Base-by-base conservation (phyloP, 1,140 invertebrate genomes). In the Pseudomyrmex gracilis region DNA sequence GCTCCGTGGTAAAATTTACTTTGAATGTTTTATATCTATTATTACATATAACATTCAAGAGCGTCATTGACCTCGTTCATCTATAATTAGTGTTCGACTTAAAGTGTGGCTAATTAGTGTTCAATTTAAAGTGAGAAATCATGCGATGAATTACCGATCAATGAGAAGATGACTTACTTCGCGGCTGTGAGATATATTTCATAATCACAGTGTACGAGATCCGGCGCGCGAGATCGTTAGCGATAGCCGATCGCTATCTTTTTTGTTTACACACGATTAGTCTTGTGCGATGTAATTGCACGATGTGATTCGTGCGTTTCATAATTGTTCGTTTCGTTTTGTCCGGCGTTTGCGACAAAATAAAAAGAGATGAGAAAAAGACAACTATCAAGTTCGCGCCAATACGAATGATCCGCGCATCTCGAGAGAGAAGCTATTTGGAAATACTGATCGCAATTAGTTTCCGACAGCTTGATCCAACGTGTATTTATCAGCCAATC, bases 391-490 rank as follows among this genome's bases (percentile, higher is more conserved):
- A 20, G 20, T 47, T 49, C 5, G 76, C 64, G 51, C 1, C 57
- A 60, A 66, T 60, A 58, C 76, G 77, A 80, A 73, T 80, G 74
- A 60, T 17, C 70, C 76, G 67, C 73, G 70, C 77, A 45, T 17
- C 49, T 24, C 53, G 82, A 51, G 82, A 51, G 7, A 34, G 34
- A 34, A 34, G 57, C 77, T 71, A 20, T 71, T 73, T 84, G 53
- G 83, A 67, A 85, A 71, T 34, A 70, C 77, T 47, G 20, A 20
- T 86, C 70, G 87, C 87, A 89, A 89, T 89, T 89, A 89, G 49
- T 84, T 86, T 88, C 68, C 70, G 88, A 86, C 87, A 66, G 84
- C 82, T 85, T 85, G 86, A 85, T 89, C 67, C 47, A 63, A 49
- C 43, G 66, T 24, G 70, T 70, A 80, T 84, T 88, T 89, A 76